Evolutionary conservation across 2,888 invertebrate genomes (phyloP).

Genomic region (Cepaea hortensis): DNA sequence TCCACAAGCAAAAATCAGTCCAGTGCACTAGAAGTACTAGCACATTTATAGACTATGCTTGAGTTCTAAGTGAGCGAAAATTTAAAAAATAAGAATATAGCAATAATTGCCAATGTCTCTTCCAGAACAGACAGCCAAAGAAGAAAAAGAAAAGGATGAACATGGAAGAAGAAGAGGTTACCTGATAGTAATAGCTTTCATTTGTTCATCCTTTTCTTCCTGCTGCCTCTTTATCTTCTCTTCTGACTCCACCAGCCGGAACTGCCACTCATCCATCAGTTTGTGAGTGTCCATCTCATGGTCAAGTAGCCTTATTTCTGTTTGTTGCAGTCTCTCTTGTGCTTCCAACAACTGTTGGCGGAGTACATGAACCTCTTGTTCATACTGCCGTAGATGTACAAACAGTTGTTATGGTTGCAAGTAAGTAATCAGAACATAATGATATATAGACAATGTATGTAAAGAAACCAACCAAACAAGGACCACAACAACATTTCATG

Average conservation of each 20-base stretch:
- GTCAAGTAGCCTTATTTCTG: slow-evolving; percentile 64
- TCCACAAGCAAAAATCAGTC: no score
- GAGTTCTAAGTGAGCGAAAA: neutral
- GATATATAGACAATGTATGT: neutral
- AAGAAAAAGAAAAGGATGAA: no score
- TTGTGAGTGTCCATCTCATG: slow-evolving; percentile 64
- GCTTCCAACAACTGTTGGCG: slow-evolving; percentile 83
- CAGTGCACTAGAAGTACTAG: no score
- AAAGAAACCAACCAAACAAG: no score
- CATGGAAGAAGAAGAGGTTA: neutral
- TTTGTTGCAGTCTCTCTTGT: slow-evolving; percentile 64
- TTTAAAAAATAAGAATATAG: neutral
- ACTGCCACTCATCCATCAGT: slow-evolving; percentile 73
- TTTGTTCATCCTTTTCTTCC: slow-evolving; percentile 76
- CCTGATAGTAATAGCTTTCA: slow-evolving; percentile 76
- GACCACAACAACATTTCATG: no score
- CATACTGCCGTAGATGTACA: slow-evolving; percentile 81
- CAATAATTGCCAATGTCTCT: no score
- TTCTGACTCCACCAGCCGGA: slow-evolving; percentile 73
- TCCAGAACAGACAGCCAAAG: no score
- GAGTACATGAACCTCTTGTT: slow-evolving; percentile 87
- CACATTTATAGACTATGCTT: no score
- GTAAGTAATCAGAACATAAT: neutral
- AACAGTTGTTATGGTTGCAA: neutral
- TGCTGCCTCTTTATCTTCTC: slow-evolving; percentile 74